These are phyloP conservation scores for Montipora cactus DNA, from an alignment of 64 coral and sea anemone species.

Conservation along the genomic window DNA sequence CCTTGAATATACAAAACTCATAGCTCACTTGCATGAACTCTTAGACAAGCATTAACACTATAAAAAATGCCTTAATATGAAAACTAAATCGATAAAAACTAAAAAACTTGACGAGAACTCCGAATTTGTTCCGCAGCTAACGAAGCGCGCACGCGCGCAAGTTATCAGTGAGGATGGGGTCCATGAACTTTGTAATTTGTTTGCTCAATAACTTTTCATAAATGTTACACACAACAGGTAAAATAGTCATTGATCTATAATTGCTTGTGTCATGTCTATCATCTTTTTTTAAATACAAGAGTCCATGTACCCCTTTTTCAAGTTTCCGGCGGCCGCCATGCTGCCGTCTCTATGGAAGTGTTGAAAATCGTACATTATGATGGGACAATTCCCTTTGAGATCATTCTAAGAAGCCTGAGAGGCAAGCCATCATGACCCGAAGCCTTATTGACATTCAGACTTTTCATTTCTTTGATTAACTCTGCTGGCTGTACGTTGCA, in stretches of 20 bases:
- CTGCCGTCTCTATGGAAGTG: not conserved
- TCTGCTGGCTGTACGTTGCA: no score
- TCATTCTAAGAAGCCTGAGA: slow-evolving; percentile 7
- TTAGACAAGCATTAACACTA: no score
- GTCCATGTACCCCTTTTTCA: not conserved
- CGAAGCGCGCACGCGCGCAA: no score
- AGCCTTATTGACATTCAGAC: no score
- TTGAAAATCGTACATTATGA: not conserved
- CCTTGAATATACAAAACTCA: no score
- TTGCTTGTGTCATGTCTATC: not conserved
- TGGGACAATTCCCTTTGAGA: not conserved
- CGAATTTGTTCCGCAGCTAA: no score
- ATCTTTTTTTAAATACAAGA: not conserved
- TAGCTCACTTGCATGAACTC: no score
- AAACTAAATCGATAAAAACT: no score
- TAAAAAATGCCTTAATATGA: no score
- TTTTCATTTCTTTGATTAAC: no score
- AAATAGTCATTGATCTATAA: not conserved
- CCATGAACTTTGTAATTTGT: slow-evolving; percentile 13
- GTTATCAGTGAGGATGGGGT: no score
- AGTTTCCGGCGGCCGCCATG: not conserved
- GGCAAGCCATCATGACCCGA: not conserved
- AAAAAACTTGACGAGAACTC: no score
- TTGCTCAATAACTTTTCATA: not conserved
- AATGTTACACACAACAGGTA: not conserved